A percentile compares a stretch with the other conserved stretches of the same genome.
These are phyloP conservation scores for Procavia capensis DNA, from an alignment of 2,113 vertebrate genomes.

Conservation along the genomic window DNA sequence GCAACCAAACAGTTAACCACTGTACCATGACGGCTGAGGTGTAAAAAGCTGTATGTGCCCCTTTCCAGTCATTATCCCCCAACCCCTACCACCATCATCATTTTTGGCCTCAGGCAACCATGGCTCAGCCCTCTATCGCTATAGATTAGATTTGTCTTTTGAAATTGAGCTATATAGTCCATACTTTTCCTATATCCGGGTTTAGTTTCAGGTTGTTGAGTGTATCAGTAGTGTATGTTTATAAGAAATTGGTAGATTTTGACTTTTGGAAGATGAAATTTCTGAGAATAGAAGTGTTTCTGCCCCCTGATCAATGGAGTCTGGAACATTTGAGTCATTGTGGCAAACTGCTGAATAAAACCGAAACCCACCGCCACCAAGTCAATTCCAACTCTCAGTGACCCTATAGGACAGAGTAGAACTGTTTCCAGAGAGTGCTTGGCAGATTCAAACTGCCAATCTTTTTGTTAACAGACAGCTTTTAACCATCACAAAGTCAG, in stretches of 20 bases:
- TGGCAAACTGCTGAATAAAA: not conserved
- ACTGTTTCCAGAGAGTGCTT: too few species aligned
- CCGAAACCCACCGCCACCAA: too few species aligned
- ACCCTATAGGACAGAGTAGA: too few species aligned
- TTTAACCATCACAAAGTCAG: too few species aligned
- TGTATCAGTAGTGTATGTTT: not conserved
- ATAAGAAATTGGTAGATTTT: conserved; percentile 40
- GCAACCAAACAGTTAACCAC: too few species aligned
- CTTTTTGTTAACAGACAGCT: too few species aligned
- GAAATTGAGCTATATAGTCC: not conserved
- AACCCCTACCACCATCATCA: too few species aligned
- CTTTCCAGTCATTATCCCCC: not conserved
- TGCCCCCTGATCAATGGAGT: not conserved
- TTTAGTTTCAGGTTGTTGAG: not conserved
- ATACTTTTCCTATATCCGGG: not conserved
- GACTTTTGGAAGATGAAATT: conserved; percentile 2
- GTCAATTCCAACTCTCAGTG: too few species aligned
- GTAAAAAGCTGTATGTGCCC: not conserved
- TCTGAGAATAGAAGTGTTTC: not conserved
- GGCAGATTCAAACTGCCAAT: too few species aligned
- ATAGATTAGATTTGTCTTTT: not conserved
- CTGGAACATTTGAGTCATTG: not conserved
- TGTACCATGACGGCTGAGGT: not conserved
- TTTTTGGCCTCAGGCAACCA: not conserved
- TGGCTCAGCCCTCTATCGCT: not conserved